Conservation (phyloP, 1,140 invertebrate species). For the Ridgeia piscesae region DNA sequence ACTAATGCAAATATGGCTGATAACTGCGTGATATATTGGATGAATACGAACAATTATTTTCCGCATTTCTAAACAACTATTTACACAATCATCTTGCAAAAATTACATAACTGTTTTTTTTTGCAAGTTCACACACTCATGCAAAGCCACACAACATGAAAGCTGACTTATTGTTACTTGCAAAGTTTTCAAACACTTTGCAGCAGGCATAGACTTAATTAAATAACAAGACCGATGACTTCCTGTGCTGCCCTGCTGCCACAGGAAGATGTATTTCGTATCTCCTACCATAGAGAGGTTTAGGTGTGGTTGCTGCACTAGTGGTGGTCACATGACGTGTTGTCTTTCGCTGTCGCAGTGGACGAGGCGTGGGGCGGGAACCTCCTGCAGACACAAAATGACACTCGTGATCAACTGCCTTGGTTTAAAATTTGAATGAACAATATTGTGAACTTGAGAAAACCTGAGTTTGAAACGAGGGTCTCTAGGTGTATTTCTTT, state of each 20-base stretch:
- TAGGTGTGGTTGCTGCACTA: conserved; percentile 42
- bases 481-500: too few relatives aligned
- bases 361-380: background rate
- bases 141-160: background rate
- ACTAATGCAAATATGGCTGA: background rate
- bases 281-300: conserved; percentile 33
- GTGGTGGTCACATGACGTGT: conserved; percentile 74
- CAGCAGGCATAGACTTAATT: background rate
- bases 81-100: background rate
- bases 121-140: background rate
- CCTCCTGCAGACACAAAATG: background rate
- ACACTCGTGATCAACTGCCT: background rate
- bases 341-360: conserved; percentile 73
- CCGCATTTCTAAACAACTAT: background rate
- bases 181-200: background rate
- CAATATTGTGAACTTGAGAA: too few relatives aligned
- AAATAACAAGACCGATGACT: background rate
- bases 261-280: background rate
- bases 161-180: background rate
- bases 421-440: too few relatives aligned
- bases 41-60: background rate
- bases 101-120: background rate
- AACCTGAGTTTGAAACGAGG: too few relatives aligned
- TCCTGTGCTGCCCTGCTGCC: background rate
- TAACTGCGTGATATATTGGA: background rate